Conservation (phyloP, 2,797 vertebrate species). For the Gymnoscopelus braueri region DNA sequence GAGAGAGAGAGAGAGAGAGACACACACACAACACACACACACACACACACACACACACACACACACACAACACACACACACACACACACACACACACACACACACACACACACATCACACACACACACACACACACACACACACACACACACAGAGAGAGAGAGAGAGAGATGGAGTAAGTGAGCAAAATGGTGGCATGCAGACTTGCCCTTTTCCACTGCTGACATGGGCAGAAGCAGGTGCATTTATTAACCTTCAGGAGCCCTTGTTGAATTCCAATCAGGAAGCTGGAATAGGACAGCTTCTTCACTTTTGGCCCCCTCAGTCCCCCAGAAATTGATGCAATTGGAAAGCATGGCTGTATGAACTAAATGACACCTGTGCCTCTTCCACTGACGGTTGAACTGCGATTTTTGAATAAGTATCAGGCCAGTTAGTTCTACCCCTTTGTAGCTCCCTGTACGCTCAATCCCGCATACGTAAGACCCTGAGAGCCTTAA, state of each 20-base stretch:
- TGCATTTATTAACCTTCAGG: conserved; percentile 68
- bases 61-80: too few relatives aligned
- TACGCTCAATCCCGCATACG: conserved; percentile 23
- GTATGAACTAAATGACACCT: conserved; percentile 13
- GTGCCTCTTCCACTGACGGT: conserved; percentile 35
- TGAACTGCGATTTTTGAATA: conserved; percentile 40
- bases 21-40: too few relatives aligned
- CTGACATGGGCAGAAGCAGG: conserved; percentile 57
- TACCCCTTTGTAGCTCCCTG: conserved; percentile 6
- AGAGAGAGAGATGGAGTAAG: conserved; percentile 5
- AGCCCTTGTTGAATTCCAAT: conserved; percentile 48
- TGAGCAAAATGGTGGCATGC: conserved; percentile 35
- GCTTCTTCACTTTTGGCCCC: conserved; percentile 12
- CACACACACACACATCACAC: too few relatives aligned
- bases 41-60: too few relatives aligned
- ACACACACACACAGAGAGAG: not conserved
- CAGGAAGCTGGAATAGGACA: conserved; percentile 31
- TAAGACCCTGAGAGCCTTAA: conserved; percentile 26
- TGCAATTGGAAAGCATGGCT: not conserved
- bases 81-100: too few relatives aligned
- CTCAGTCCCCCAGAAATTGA: conserved; percentile 26
- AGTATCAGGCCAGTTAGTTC: conserved; percentile 19
- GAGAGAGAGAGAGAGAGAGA: too few relatives aligned
- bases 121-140: too few relatives aligned
- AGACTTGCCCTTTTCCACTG: conserved; percentile 57